phyloP scores from a whole-genome alignment of 2,113 vertebrate species.

The Brevimyrus niger region DNA sequence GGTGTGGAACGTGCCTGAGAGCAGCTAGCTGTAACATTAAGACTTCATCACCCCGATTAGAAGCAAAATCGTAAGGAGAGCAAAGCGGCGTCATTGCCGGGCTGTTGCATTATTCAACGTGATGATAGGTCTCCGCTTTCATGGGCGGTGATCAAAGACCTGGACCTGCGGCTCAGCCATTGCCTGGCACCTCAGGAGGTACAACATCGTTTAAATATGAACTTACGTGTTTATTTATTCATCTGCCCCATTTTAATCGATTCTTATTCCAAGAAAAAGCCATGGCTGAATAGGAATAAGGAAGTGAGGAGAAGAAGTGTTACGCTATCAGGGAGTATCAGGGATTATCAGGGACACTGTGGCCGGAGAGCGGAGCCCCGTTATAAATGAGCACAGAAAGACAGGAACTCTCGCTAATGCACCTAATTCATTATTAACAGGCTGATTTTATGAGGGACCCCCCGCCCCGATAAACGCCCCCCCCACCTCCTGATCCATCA shows the following conservation, averaged over 20 bases:
- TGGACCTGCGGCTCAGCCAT: conserved; percentile 27
- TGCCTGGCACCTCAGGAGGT: conserved; percentile 59
- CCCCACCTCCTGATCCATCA: neutral
- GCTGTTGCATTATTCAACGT: conserved; percentile 55
- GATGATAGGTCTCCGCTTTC: conserved; percentile 32
- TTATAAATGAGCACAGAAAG: conserved; percentile 61
- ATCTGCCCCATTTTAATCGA: conserved; percentile 67
- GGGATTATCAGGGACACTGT: conserved; percentile 37
- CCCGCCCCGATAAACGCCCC: neutral
- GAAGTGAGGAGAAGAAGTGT: conserved; percentile 23
- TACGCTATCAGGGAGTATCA: conserved; percentile 32
- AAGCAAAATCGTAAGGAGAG: conserved; percentile 38
- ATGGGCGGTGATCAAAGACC: conserved; percentile 20
- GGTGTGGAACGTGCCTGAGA: neutral
- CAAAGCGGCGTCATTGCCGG: conserved; percentile 44
- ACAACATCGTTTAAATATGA: conserved; percentile 32
- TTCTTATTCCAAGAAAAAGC: conserved; percentile 43
- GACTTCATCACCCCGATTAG: conserved; percentile 19
- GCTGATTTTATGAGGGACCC: conserved; percentile 30
- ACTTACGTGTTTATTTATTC: conserved; percentile 43
- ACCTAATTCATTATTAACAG: conserved; percentile 46
- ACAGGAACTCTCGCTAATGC: conserved; percentile 51
- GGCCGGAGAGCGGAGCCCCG: conserved; percentile 50
- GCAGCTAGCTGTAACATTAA: neutral
- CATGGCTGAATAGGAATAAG: conserved; percentile 23